Percentiles rank a stretch among this genome's conserved stretches.
phyloP scores from a whole-genome alignment of 2,113 vertebrate species.

The Columbina picui region DNA sequence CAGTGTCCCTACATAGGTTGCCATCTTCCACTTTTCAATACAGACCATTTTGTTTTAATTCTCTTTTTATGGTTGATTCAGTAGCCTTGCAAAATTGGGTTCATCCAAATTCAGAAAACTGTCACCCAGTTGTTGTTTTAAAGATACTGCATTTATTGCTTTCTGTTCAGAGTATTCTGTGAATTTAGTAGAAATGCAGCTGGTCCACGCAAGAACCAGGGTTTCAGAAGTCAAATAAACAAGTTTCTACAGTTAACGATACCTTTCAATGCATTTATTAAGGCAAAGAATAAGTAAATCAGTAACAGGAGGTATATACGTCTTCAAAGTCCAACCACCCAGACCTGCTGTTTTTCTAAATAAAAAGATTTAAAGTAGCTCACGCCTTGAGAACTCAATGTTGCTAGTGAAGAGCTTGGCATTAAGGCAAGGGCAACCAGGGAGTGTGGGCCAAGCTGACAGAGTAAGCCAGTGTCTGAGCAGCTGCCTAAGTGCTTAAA shows the following conservation, averaged over 20 bases:
- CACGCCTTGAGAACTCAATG: not conserved
- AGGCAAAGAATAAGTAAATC: not conserved
- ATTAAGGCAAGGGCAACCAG: not conserved
- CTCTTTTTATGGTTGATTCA: not conserved
- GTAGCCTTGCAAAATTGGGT: not conserved
- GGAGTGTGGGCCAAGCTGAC: not conserved
- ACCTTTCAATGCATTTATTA: not conserved
- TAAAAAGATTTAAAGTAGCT: not conserved
- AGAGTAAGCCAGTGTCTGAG: not conserved
- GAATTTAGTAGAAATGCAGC: not conserved
- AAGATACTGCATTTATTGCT: not conserved
- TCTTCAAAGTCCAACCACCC: not conserved
- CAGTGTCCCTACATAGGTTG: not conserved
- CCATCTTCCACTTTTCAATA: not conserved
- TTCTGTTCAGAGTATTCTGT: not conserved
- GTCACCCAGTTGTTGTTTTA: not conserved
- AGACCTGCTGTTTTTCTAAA: not conserved
- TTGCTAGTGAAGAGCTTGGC: not conserved
- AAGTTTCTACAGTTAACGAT: not conserved
- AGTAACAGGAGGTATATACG: not conserved
- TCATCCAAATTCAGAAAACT: not conserved
- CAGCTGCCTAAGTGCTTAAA: slow-evolving; percentile 17
- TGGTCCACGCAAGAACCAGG: not conserved
- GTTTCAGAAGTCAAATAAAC: slow-evolving; percentile 2
- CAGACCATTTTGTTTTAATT: not conserved